phyloP scores from a whole-genome alignment of 2,113 vertebrate species.

The Scalopus aquaticus region DNA sequence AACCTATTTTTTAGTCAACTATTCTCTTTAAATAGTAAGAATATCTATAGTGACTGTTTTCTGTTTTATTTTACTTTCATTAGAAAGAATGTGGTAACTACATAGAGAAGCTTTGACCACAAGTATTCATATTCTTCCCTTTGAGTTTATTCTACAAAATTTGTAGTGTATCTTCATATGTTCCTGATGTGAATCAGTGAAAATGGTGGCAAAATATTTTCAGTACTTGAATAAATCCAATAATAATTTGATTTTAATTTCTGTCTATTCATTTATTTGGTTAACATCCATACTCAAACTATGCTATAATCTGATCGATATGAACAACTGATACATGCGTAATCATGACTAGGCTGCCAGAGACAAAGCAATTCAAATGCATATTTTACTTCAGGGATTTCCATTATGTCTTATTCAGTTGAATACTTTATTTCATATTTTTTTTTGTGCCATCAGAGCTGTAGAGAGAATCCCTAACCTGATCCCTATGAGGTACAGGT shows the following conservation, averaged over 20 bases:
- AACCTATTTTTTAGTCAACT: background rate
- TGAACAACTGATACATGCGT: background rate
- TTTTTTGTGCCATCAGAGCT: background rate
- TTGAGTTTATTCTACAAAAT: background rate
- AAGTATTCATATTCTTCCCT: background rate
- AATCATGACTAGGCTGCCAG: background rate
- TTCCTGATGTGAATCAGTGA: background rate
- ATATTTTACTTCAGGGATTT: background rate
- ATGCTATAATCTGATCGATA: background rate
- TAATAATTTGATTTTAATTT: too few relatives aligned
- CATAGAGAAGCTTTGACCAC: background rate
- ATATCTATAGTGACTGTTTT: background rate
- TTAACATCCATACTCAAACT: too few relatives aligned
- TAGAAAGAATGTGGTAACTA: background rate
- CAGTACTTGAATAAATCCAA: background rate
- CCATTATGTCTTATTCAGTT: background rate
- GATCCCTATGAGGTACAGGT: background rate
- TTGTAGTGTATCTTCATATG: background rate
- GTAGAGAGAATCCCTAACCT: background rate
- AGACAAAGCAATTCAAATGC: background rate
- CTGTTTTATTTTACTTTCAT: background rate
- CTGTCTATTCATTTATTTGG: background rate
- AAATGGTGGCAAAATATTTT: background rate
- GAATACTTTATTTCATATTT: background rate
- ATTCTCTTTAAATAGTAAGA: background rate